phyloP scores from a whole-genome alignment of 2,113 vertebrate genomes.

The Neotoma lepida region DNA sequence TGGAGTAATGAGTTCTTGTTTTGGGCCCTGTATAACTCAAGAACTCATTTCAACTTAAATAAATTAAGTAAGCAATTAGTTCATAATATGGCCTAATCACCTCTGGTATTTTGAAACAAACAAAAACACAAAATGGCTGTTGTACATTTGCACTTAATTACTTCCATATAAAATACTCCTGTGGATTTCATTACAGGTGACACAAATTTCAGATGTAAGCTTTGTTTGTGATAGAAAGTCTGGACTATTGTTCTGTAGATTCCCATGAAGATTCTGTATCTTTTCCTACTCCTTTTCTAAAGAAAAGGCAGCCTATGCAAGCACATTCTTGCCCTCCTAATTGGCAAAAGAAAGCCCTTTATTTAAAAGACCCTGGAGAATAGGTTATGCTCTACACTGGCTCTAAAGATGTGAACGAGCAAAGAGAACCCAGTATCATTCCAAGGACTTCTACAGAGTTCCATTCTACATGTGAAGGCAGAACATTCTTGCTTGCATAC shows the following conservation, averaged over 20 bases:
- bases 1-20: conserved; percentile 76
- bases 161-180: conserved; percentile 67
- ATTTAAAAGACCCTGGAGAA: conserved; percentile 66
- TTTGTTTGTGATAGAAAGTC: conserved; percentile 58
- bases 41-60: conserved; percentile 79
- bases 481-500: conserved; percentile 49
- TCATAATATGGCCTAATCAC: conserved; percentile 80
- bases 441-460: conserved; percentile 62
- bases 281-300: conserved; percentile 42
- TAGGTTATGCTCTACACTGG: conserved; percentile 54
- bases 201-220: conserved; percentile 67
- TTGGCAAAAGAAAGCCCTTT: conserved; percentile 64
- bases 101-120: conserved; percentile 80
- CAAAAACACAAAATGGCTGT: conserved; percentile 76
- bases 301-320: conserved; percentile 50
- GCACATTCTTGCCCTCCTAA: conserved; percentile 51
- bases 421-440: conserved; percentile 60
- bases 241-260: conserved; percentile 12
- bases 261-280: conserved; percentile 43
- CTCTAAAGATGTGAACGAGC: conserved; percentile 46
- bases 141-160: conserved; percentile 76
- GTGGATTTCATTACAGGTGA: conserved; percentile 76
- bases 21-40: conserved; percentile 74
- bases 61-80: conserved; percentile 81
- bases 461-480: conserved; percentile 37